Base-by-base conservation (phyloP, 2,888 invertebrate genomes). In the Allolobophora icterica region DNA sequence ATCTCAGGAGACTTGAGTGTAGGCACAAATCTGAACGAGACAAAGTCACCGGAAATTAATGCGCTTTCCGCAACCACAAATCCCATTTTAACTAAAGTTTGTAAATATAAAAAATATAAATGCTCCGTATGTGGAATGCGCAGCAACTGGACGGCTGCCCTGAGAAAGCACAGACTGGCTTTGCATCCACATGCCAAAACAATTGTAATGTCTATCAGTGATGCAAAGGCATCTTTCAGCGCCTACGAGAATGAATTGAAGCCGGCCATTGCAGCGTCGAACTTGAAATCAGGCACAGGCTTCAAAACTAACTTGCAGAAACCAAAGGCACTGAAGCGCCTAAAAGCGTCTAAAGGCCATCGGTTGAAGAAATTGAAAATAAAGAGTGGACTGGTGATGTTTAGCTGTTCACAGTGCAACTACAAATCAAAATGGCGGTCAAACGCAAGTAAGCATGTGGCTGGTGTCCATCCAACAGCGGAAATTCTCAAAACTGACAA, bases 101-200 rank as follows among this genome's bases (percentile, higher is more conserved):
- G 34, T 38, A 89, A 89, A 19, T 89, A 89, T 38, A 89, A 89
- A 34, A 52, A 34, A 52, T 89, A 42, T 38, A 42, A 52, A 52
- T 89, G 89, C n/a, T 89, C 89, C 8, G 52, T 33, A 4, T 89
- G 89, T 30, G 89, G 89, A 40, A 42, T 89, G 89, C 42, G 89
- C 33, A 45, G 35, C 89, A 52, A 52, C 45, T 89, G 89, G 89
- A 1, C 45, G 30, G 21, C 45, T 13, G 52, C 42, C 11, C 42
- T 89, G 33, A 1, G 89, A 34, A 38, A 42, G 33, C 89, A 89
- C 45, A 33, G 33, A 21, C 45, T 33, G 6, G 4, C 45, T 8
- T 35, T 42, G 89, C 89, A 89, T 89, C n/a, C 89, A 24, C 45
- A 52, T n/a, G 89, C 45, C 19, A 89, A 34, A 34, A 52, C 52